Conservation (phyloP, 1,140 invertebrate genomes). For the Planococcus citri region DNA sequence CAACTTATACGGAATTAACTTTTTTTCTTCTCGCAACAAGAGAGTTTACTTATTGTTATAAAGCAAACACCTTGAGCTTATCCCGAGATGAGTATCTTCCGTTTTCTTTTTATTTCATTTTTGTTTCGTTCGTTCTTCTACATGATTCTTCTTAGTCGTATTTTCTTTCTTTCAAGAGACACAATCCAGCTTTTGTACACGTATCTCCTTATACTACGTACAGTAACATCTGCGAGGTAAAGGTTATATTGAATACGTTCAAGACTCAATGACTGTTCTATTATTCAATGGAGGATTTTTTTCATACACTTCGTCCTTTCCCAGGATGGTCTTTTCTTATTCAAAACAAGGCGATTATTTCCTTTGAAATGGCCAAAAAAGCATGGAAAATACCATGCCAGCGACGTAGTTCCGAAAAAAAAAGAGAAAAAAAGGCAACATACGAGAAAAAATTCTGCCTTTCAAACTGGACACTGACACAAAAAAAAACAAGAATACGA, state of each 20-base stretch:
- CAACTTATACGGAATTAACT: constrained; percentile 18
- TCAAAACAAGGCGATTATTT: constrained; percentile 9
- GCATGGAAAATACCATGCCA: too few species aligned
- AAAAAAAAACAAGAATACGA: too few species aligned
- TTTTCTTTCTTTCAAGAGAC: constrained; percentile 10
- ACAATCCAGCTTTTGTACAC: background rate
- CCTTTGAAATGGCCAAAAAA: background rate
- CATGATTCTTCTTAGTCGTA: background rate
- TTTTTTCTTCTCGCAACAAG: background rate
- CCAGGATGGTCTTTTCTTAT: background rate
- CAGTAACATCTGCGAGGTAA: constrained; percentile 13
- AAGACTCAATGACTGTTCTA: constrained; percentile 13
- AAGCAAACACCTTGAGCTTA: constrained; percentile 18
- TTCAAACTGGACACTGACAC: too few species aligned
- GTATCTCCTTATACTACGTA: background rate
- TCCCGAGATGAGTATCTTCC: constrained; percentile 14
- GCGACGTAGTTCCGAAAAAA: too few species aligned
- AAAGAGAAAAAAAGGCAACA: too few species aligned
- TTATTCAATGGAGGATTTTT: constrained; percentile 11
- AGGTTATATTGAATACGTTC: background rate
- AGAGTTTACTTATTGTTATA: constrained; percentile 20
- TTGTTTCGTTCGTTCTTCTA: background rate
- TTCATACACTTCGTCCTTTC: background rate
- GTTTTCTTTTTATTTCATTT: constrained; percentile 11
- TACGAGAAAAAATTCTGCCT: too few species aligned